These are phyloP conservation scores for Phaedon cochleariae DNA, from an alignment of 2,888 invertebrate genomes.

Conservation along the genomic window DNA sequence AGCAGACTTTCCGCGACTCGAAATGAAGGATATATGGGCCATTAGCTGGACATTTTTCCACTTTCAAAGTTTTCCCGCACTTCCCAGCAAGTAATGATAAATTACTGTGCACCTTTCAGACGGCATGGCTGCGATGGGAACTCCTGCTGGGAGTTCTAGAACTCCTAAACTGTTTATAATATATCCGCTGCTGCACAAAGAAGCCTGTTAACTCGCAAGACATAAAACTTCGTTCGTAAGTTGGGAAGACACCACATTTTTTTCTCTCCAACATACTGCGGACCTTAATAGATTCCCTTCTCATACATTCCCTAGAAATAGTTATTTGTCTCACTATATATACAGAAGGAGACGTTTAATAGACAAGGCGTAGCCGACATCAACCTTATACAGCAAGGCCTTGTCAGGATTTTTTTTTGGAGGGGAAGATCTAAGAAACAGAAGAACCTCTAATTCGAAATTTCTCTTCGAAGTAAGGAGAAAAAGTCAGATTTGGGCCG, in stretches of 20 bases:
- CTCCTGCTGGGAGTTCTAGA: constrained; percentile 48
- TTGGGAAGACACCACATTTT: constrained; percentile 10
- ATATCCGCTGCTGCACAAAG: constrained; percentile 45
- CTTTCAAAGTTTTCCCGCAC: constrained; percentile 45
- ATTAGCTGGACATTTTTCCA: constrained; percentile 49
- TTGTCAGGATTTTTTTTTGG: no score
- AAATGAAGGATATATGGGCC: constrained; percentile 49
- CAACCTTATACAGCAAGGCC: no score
- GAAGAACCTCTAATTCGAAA: no score
- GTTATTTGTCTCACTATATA: no score
- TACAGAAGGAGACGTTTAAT: no score
- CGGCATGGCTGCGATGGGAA: constrained; percentile 46
- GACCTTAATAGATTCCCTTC: no score
- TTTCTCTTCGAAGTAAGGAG: no score
- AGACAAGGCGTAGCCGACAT: no score
- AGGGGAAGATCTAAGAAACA: no score
- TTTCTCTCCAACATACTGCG: background rate
- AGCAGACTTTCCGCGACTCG: constrained; percentile 39
- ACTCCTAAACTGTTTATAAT: constrained; percentile 53
- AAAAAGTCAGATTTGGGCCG: no score
- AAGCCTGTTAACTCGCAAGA: constrained; percentile 42
- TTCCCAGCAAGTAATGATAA: constrained; percentile 50
- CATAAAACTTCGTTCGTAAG: constrained; percentile 35
- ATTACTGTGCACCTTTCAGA: constrained; percentile 51
- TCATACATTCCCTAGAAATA: no score